Evolutionary conservation across 1,140 invertebrate genomes (phyloP).

Genomic region (Drosophila yakuba): DNA sequence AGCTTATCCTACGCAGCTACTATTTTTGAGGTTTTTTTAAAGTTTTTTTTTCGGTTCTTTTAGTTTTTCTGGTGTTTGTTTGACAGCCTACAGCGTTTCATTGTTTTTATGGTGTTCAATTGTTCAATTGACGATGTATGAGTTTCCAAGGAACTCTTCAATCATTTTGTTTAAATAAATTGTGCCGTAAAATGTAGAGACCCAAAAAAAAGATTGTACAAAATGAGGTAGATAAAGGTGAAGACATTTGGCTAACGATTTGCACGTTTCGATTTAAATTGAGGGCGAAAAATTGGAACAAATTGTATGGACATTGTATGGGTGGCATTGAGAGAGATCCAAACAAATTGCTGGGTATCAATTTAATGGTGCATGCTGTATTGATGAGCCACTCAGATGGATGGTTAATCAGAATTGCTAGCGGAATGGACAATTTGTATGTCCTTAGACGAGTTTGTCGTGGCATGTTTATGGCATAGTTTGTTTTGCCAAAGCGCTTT

Average conservation of each 20-base stretch:
- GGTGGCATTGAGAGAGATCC: conserved; percentile 15
- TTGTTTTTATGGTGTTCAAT: not conserved
- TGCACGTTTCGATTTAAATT: conserved; percentile 24
- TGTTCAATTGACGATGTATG: no score
- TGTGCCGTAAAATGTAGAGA: not conserved
- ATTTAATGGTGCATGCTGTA: conserved; percentile 61
- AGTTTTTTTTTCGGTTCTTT: no score
- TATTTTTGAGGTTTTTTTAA: not conserved
- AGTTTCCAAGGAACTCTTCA: no score
- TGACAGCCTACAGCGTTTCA: not conserved
- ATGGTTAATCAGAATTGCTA: conserved; percentile 26
- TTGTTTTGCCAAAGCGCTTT: conserved; percentile 25
- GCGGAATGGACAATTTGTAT: conserved; percentile 32
- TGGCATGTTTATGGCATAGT: conserved; percentile 8
- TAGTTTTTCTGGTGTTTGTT: not conserved
- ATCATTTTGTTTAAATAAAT: no score
- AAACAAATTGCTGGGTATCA: conserved; percentile 69
- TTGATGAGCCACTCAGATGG: conserved; percentile 54
- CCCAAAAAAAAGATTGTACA: no score
- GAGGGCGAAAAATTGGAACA: not conserved
- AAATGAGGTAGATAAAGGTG: not conserved
- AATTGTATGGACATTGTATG: no score
- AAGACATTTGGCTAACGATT: conserved; percentile 23
- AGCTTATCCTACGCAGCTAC: not conserved
- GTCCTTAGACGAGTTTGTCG: not conserved